Percentiles rank a stretch among this genome's conserved stretches.
Conservation (phyloP, 2,797 vertebrate genomes). For the Xyrichtys novacula region DNA sequence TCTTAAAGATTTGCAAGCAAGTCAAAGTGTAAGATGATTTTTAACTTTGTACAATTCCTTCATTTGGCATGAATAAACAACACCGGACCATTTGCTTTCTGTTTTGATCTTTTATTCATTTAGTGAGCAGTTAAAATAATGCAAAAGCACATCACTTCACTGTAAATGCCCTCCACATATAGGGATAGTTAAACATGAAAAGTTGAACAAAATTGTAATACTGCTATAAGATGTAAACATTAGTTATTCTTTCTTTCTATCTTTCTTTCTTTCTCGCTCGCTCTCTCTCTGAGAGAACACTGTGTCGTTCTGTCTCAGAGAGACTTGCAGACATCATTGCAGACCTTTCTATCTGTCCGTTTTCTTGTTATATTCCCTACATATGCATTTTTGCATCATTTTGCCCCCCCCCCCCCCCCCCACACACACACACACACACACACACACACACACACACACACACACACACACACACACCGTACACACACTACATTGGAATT, state of each 20-base stretch:
- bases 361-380: conserved; percentile 52
- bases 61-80: too few species aligned
- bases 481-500: conserved; percentile 58
- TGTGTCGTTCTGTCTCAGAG: conserved; percentile 77
- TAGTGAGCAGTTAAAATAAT: conserved; percentile 17
- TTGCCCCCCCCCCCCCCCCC: too few species aligned
- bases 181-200: too few species aligned
- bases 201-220: too few species aligned
- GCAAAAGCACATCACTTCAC: conserved; percentile 4
- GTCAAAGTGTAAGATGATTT: neutral
- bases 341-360: conserved; percentile 59
- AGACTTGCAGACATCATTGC: conserved; percentile 69
- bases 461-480: too few species aligned
- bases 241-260: neutral
- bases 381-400: too few species aligned
- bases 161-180: neutral
- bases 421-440: too few species aligned
- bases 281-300: conserved; percentile 76
- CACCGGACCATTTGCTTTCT: neutral
- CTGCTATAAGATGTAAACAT: too few species aligned
- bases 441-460: too few species aligned
- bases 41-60: neutral
- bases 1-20: neutral
- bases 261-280: neutral
- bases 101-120: conserved; percentile 4